Evolutionary conservation across 2,797 vertebrate species (phyloP), one percentile per base, ranked within the genome.

Genomic region (Aphelocoma californica): DNA sequence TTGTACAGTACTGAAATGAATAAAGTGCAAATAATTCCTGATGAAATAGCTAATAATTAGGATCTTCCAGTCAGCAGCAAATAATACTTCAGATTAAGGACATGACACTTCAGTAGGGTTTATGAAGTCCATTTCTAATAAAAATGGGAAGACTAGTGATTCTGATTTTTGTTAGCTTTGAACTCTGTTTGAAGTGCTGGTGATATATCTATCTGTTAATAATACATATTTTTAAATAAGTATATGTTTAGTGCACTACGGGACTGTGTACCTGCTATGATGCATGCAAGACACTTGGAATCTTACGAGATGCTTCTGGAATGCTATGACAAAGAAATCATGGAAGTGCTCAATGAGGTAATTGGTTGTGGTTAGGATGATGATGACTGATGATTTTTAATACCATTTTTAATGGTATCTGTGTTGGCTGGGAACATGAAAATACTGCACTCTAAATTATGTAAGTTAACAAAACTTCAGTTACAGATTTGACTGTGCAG

Each of bases 231-330:
- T 93, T 89, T 89, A 93, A 85, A 92, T 48, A 79, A 99, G 99
- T 99, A 99, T 94, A 99, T 99, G 99, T 99, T 99, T 72, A 99
- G 98, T 91, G 99, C 99, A 8, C 97, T 99, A 62, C 98, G 99
- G 95, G 99, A 99, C 97, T 98, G 99, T 38, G 99, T 99, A 19
- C 98, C 98, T 54, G 98, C 98, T 73, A 99, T 99, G 99, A 97
- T 99, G 97, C 96, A 99, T 9, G 98, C 99, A 86, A 98, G 99
- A 93, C 99, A 99, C 97, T 97, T 99, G 97, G 99, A 99, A 73
- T 99, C 99, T 64, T 98, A 98, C 14, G 98, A 99, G 88, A 93
- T 98, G 92, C 98, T 99, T 75, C 98, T 99, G 97, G 98, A 98
- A 95, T 98, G 98, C 97, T 99, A 99, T 72, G 98, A 99, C 97